These are phyloP conservation scores for Talpa occidentalis DNA, from an alignment of 2,113 vertebrate genomes.

Conservation along the genomic window DNA sequence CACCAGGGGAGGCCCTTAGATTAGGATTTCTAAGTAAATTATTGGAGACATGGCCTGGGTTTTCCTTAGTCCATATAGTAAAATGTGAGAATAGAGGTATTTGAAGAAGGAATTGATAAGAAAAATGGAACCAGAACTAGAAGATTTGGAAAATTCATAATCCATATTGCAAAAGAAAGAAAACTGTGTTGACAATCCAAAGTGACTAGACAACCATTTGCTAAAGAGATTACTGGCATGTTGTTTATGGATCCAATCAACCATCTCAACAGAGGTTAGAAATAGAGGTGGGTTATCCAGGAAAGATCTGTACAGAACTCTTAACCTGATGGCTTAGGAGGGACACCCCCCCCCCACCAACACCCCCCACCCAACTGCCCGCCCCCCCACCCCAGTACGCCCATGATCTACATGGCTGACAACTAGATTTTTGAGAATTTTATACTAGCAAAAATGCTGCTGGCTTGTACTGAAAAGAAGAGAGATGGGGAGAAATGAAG, in stretches of 20 bases:
- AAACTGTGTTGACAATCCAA: neutral
- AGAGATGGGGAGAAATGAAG: neutral
- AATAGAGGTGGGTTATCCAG: neutral
- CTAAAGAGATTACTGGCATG: neutral
- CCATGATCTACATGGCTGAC: neutral
- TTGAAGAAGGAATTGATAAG: neutral
- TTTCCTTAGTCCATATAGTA: neutral
- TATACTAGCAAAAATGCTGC: neutral
- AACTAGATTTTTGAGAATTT: neutral
- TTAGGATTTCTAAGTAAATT: neutral
- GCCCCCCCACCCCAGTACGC: no score
- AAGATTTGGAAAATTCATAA: slow-evolving; percentile 4
- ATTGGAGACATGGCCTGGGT: neutral
- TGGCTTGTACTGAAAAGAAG: neutral
- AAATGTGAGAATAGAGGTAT: neutral
- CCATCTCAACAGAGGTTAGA: neutral
- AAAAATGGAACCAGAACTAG: neutral
- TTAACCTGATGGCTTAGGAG: neutral
- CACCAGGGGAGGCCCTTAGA: no score
- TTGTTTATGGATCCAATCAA: neutral
- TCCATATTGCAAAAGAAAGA: neutral
- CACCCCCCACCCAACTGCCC: no score
- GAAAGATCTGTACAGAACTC: neutral
- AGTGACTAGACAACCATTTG: neutral
- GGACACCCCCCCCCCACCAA: no score